Base-by-base conservation (phyloP, 2,888 invertebrate species). In the Calephelis perditalis region DNA sequence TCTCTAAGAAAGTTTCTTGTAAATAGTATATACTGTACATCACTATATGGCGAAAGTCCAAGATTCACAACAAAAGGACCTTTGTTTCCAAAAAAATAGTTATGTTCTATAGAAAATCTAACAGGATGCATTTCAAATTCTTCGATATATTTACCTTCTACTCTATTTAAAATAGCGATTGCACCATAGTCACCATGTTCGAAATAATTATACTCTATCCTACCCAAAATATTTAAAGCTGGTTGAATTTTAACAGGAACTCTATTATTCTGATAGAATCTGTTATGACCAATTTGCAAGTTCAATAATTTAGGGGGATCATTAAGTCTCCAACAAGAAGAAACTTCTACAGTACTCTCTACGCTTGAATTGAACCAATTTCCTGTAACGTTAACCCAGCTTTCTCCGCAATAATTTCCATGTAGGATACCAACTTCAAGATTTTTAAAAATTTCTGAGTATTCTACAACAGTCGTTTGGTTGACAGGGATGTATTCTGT, bases 311-410 rank as follows among this genome's bases (percentile, higher is more conserved):
- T 90, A 0, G 82, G 75, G 26, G 91, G 90, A 61, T 87, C 86
- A 63, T 86, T 91, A 66, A 84, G 74, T 70, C 85, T 91, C 96
- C 96, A 98, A 81, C 98, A 98, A 0, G 97, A 95, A 63, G 95
- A 92, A 61, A 98, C 91, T 75, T 96, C 95, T 40, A 99, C 85
- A 1, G 96, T 96, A 64, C 95, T 95, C 72, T 94, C 94, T 40
- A 92, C 78, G 70, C 97, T 97, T 56, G 94, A 93, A 70, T 95
- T 95, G 79, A 99, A 97, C 81, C 92, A 93, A 77, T 97, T 98
- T n/a, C 96, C 96, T 0, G 97, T 97, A n/a, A 98, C 92, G 79
- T 99, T 99, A 1, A 98, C 94, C 87, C 95, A 94, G 55, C 95
- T 93, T 71, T 94, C 92, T 6, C 95, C 94, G 74, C 99, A 99